These are phyloP conservation scores for Macrobrachium nipponense DNA, from an alignment of 1,140 invertebrate genomes.

Conservation along the genomic window DNA sequence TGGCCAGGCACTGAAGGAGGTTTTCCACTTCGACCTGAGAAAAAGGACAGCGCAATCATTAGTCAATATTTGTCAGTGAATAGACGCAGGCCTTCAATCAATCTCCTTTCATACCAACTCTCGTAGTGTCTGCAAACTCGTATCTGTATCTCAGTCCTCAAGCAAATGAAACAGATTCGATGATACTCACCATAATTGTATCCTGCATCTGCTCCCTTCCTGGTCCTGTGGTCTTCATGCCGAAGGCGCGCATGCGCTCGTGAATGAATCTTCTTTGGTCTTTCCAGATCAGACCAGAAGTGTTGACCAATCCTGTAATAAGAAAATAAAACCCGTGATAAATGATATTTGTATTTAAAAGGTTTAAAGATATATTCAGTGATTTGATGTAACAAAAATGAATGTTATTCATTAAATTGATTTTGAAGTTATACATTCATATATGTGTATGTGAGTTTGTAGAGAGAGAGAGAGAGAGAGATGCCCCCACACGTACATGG, in stretches of 20 bases:
- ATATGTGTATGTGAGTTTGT: too few relatives aligned
- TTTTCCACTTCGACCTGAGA: conserved; percentile 80
- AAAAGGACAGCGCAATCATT: conserved; percentile 56
- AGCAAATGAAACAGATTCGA: background rate
- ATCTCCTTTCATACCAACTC: background rate
- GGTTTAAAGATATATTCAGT: background rate
- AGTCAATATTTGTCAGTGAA: background rate
- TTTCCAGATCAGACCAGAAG: conserved; percentile 91
- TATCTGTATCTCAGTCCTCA: background rate
- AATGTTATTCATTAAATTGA: too few relatives aligned
- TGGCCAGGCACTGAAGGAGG: conserved; percentile 76
- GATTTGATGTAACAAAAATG: background rate
- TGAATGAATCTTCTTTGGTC: conserved; percentile 91
- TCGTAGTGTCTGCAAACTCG: background rate
- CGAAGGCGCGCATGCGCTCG: conserved; percentile 75
- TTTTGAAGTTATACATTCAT: too few relatives aligned
- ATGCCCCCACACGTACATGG: too few relatives aligned
- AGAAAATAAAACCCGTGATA: conserved; percentile 59
- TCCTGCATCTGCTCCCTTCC: conserved; percentile 86
- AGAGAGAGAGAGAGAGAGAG: too few relatives aligned
- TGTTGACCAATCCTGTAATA: conserved; percentile 87
- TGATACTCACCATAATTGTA: conserved; percentile 75
- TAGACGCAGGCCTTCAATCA: conserved; percentile 55
- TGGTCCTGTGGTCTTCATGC: conserved; percentile 82
- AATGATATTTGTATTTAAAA: background rate